A percentile compares a stretch with the other conserved stretches of the same genome.
phyloP scores from a whole-genome alignment of 2,797 vertebrate genomes.

The Scarus forsteni region DNA sequence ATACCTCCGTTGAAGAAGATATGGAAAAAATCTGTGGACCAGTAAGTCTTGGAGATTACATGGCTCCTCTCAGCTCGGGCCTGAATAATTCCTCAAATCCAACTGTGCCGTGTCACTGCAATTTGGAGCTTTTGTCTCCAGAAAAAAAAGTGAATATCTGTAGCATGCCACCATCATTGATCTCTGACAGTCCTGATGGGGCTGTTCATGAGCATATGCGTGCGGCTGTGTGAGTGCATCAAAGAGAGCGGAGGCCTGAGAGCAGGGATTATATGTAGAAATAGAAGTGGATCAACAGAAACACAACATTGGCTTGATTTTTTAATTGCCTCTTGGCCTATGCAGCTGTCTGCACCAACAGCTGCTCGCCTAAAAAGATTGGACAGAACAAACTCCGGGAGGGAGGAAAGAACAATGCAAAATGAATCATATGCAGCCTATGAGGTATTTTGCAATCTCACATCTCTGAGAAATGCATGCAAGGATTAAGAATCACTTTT shows the following conservation, averaged over 20 bases:
- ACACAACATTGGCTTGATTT: conserved; percentile 85
- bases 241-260: conserved; percentile 53
- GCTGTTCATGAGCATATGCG: conserved; percentile 33
- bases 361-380: conserved; percentile 82
- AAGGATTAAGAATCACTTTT: conserved; percentile 72
- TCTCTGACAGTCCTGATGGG: conserved; percentile 37
- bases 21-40: conserved; percentile 84
- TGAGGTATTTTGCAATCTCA: conserved; percentile 76
- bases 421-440: conserved; percentile 72
- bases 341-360: conserved; percentile 86
- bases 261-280: conserved; percentile 81
- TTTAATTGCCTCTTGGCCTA: conserved; percentile 79
- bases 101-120: conserved; percentile 68
- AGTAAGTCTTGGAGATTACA: conserved; percentile 83
- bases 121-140: conserved; percentile 74
- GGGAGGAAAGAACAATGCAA: conserved; percentile 63
- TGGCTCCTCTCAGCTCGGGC: conserved; percentile 76
- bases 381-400: conserved; percentile 62
- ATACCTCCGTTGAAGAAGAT: conserved; percentile 81
- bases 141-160: conserved; percentile 60
- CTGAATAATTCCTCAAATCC: conserved; percentile 78
- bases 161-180: conserved; percentile 25
- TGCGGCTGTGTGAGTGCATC: conserved; percentile 30
- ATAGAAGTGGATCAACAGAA: conserved; percentile 87
- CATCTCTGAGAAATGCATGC: conserved; percentile 75